Percentiles rank a stretch among this genome's conserved stretches.
Conservation (phyloP, 2,797 vertebrate species). For the Anniella stebbinsi region DNA sequence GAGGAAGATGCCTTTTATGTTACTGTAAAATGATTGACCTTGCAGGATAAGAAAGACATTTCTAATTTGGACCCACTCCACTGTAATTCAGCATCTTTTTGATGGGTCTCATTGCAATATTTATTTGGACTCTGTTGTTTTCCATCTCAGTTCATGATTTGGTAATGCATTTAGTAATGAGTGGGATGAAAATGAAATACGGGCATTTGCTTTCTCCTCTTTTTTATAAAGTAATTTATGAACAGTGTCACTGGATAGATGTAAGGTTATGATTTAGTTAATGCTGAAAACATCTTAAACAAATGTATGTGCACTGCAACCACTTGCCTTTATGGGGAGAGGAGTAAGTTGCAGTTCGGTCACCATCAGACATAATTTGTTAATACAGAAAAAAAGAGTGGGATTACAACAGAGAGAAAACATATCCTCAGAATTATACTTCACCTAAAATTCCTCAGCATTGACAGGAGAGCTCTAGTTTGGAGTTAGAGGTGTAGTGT, state of each 20-base stretch:
- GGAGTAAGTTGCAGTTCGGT: neutral
- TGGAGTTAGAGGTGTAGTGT: neutral
- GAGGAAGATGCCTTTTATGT: slow-evolving; percentile 7
- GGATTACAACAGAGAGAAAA: neutral
- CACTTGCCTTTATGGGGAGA: neutral
- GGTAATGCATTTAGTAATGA: slow-evolving; percentile 58
- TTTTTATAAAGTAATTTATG: neutral
- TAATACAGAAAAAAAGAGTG: neutral
- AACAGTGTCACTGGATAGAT: slow-evolving; percentile 19
- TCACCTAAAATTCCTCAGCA: neutral
- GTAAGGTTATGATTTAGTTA: slow-evolving; percentile 39
- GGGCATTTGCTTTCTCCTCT: neutral
- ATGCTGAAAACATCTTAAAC: slow-evolving; percentile 33
- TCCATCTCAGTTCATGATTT: slow-evolving; percentile 59
- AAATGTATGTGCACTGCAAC: neutral
- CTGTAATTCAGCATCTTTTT: slow-evolving; percentile 63
- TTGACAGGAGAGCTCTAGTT: neutral
- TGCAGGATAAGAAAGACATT: slow-evolving; percentile 41
- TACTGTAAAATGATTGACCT: slow-evolving; percentile 26
- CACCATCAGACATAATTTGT: neutral
- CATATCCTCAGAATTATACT: neutral
- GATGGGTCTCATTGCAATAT: slow-evolving; percentile 49
- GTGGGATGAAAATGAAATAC: slow-evolving; percentile 52
- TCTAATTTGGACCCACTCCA: slow-evolving; percentile 52
- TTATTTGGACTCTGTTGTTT: slow-evolving; percentile 59